Evolutionary conservation across 2,888 invertebrate species (phyloP), one percentile per base, ranked within the genome.

Genomic region (Branchipolynoe longqiensis): DNA sequence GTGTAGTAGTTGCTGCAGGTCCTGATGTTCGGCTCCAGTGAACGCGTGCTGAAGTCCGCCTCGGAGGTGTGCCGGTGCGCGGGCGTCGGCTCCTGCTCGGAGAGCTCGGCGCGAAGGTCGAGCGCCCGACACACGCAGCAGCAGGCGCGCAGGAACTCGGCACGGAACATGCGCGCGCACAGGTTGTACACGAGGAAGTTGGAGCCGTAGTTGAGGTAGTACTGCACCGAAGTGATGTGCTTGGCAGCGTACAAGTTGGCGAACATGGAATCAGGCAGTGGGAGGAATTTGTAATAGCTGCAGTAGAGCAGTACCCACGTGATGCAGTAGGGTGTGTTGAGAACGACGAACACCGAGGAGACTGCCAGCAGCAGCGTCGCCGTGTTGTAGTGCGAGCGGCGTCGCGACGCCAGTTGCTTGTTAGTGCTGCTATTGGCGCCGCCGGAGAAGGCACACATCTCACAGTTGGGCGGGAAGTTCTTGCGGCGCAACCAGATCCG

Each of bases 111-210:
- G 3, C 25, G 33, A 2, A 69, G 6, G 18, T 69, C 69, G 14
- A 69, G 38, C 18, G 12, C 12, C 14, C 69, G 33, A n/a, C 69
- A 69, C 1, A 69, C 0, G 69, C 33, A 38, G 69, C 85, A 48
- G 36, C 31, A 40, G 6, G 48, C 31, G 6, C 73, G 22, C 22
- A 48, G 69, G 12, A 86, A 62, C 56, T 86, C 69, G 14, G 33
- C 73, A 1, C 87, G 81, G 62, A 87, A 87, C 33, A 86, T 84
- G 31, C 82, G 62, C 2, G 86, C 87, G 69, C 86, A 84, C 31
- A 87, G 56, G 40, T 83, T 87, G 78, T 87, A 87, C n/a, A 87
- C 82, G 48, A 78, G 84, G 36, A 87, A 86, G 64, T 87, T 87
- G 54, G 86, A 82, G 74, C 82, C 59, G 54, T 86, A 87, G 85